Evolutionary conservation across 2,113 vertebrate genomes (phyloP), one percentile per base, ranked within the genome.

Genomic region (Philantomba maxwellii): DNA sequence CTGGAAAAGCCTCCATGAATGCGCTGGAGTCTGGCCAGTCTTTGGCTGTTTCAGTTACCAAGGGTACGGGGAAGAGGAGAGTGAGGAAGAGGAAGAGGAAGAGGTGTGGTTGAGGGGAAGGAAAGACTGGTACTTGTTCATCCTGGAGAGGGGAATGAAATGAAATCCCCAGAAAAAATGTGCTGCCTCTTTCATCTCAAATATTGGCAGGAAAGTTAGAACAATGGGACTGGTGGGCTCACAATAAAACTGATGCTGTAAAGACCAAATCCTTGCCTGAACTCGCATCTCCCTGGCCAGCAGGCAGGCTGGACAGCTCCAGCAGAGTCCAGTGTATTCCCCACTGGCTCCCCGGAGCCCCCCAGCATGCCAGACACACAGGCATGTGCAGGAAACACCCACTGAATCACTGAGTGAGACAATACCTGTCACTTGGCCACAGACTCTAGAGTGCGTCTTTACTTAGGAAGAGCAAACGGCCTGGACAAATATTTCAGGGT

Each of bases 341-440:
- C 47, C 19, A 7, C 25, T 1, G 33, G 2, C 7, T 30, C 6
- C 15, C 23, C 33, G 33, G 66, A 3, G 43, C 14, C 43, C 70
- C 39, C 0, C 5, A 1, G 49, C 1, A 6, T 1, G 70, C 19
- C 0, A 12, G 12, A 19, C 33, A 49, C 30, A n/a, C 8, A 6
- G 17, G 3, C 12, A 17, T 19, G 5, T 3, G n/a, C 3, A 4
- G 45, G 5, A 43, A 9, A 43, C 3, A 12, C 28, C 33, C 5
- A 7, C 7, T 3, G 16, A 70, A 23, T 84, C 51, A 16, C 3
- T 25, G 16, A 51, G 19, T 16, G 47, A 81, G 85, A 16, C 62
- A 53, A 28, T 2, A 75, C 39, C 1, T 6, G 47, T 25, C 7
- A 7, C 55, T 6, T 51, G 80, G 43, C 57, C 21, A 25, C 30